A percentile compares a stretch with the other conserved stretches of the same genome.
phyloP scores from a whole-genome alignment of 2,888 invertebrate species.

The Rotaria socialis region DNA sequence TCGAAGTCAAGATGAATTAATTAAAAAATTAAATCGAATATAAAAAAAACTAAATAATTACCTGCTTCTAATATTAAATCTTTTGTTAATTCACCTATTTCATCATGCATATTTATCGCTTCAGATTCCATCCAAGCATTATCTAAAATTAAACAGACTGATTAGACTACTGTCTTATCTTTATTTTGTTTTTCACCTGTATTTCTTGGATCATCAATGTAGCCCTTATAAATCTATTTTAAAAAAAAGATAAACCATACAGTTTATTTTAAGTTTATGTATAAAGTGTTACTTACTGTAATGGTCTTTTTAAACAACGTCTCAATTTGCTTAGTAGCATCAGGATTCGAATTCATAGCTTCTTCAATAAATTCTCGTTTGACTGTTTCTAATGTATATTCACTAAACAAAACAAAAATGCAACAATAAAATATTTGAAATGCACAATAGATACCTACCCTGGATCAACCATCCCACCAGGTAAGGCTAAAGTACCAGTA shows the following conservation, averaged over 20 bases:
- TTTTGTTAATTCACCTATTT: constrained; percentile 22
- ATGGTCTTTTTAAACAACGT: neutral
- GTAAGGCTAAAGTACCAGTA: constrained; percentile 83
- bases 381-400: constrained; percentile 73
- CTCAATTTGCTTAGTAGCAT: neutral
- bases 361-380: constrained; percentile 92
- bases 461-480: constrained; percentile 86
- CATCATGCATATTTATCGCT: neutral
- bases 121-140: constrained; percentile 12
- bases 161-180: neutral
- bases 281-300: neutral
- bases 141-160: neutral
- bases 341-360: constrained; percentile 61
- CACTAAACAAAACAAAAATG: constrained; percentile 56
- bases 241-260: neutral
- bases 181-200: constrained; percentile 72
- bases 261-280: neutral
- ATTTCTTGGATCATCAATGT: constrained; percentile 71
- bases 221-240: constrained; percentile 65
- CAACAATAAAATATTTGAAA: too few species aligned
- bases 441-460: constrained; percentile 60
- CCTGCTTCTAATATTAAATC: constrained; percentile 9
- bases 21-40: too few species aligned
- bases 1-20: too few species aligned
- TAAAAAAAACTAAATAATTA: neutral